Conservation (phyloP, 2,888 invertebrate species). For the Platypus cylindrus region DNA sequence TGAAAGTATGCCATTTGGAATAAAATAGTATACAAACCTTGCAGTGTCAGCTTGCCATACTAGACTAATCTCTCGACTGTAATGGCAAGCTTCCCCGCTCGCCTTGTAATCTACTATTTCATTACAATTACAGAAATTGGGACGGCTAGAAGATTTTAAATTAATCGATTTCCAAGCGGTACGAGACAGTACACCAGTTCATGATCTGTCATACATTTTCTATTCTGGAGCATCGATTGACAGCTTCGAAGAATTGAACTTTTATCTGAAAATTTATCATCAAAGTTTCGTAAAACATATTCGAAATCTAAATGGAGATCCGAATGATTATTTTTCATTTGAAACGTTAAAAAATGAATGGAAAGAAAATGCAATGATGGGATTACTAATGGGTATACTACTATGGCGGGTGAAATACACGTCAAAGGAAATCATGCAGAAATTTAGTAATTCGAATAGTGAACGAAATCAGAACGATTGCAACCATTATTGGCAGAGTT, state of each 20-base stretch:
- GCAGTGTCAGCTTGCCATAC: no score
- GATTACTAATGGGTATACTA: slow-evolving; percentile 5
- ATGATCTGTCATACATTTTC: slow-evolving; percentile 24
- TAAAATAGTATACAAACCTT: no score
- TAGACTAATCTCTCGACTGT: no score
- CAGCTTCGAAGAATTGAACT: slow-evolving; percentile 20
- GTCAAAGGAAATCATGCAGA: slow-evolving; percentile 2
- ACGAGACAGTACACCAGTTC: slow-evolving; percentile 15
- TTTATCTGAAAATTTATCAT: slow-evolving; percentile 23
- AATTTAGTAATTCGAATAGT: not conserved
- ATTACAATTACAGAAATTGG: slow-evolving; percentile 13
- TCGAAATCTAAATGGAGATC: slow-evolving; percentile 18
- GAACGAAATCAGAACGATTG: not conserved
- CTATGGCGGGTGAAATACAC: slow-evolving; percentile 8
- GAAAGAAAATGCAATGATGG: slow-evolving; percentile 7
- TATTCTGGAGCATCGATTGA: slow-evolving; percentile 21
- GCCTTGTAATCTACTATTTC: no score
- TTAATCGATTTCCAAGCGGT: slow-evolving; percentile 17
- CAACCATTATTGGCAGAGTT: no score
- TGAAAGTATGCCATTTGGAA: no score
- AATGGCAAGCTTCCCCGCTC: no score
- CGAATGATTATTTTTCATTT: slow-evolving; percentile 7
- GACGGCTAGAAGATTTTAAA: slow-evolving; percentile 13
- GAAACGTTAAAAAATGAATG: slow-evolving; percentile 8
- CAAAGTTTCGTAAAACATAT: slow-evolving; percentile 19